Base-by-base conservation (phyloP, 92 coral and sea anemone species). In the Porites cylindrica region DNA sequence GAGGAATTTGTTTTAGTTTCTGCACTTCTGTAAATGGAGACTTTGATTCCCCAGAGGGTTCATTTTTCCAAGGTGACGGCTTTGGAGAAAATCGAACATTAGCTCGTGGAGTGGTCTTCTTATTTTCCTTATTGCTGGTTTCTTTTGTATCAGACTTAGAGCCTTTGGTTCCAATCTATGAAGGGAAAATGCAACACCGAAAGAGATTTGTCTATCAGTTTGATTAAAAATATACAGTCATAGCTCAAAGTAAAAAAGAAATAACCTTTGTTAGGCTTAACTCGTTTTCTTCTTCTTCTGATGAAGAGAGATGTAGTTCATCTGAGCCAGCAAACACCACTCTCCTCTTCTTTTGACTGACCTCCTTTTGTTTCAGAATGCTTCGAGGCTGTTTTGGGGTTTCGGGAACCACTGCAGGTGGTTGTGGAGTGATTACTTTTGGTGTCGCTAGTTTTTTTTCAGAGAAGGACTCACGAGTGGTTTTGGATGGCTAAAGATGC, bases 21-120 rank as follows among this genome's bases (percentile, higher is more conserved):
- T 83, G 62, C 82, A 82, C 72, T 43, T 88, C 73, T 32, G 38
- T 75, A 68, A 77, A 43, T 52, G 88, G 76, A 58, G 91, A 43
- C 53, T 73, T 52, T 14, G 91, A 16, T 74, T 75, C 80, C 26
- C 68, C 21, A 47, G 80, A 58, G 58, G 64, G 86, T 8, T 89
- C 93, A 23, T 78, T 75, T 20, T 88, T 87, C 94, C 96, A 96
- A 66, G 90, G 75, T 38, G 87, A 73, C 51, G 97, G 98, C 78
- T 92, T 96, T 4, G 99, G 99, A 65, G 99, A 97, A 59, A 92
- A 95, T 66, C 99, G 86, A 26, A 97, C 95, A 75, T 97, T 97
- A 14, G 91, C 79, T 82, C 92, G 91, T 32, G 95, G 92, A 6
- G 94, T 98, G 69, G 91, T 87, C 18, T 92, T 88, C 62, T 75